Base-by-base conservation (phyloP, 1,140 invertebrate species). In the Megathymus violae region DNA sequence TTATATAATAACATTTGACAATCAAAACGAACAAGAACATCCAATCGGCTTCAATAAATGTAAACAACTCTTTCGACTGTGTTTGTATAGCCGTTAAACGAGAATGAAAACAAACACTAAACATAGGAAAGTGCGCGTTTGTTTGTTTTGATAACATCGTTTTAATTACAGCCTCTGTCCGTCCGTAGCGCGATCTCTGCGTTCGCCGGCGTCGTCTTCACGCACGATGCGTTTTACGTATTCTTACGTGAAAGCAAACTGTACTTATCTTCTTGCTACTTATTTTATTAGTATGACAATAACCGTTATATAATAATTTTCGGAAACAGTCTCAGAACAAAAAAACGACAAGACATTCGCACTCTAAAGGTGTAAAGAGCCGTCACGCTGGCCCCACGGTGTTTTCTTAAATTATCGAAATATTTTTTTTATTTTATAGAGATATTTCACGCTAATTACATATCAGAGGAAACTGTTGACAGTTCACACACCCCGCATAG, bases 141-240 rank as follows among this genome's bases (percentile, higher is more conserved):
- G 58, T 60, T 60, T 47, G 46, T 60, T 60, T 34, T 60, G 58
- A 38, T 47, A 62, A 62, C 19, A 48, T 48, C 51, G 38, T 10
- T 43, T 56, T 41, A 56, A 43, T n/a, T 31, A 25, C 13, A 36
- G 22, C 34, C 34, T 56, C 19, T 19, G 25, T 43, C 22, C 13
- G 19, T 14, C 25, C 19, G n/a, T 22, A 5, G 19, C 19, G 19
- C 19, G 3, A 13, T 16, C 0, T 14, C 11, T 7, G 22, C 46
- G n/a, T 13, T 31, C 46, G 13, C 27, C 17, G n/a, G 19, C 44
- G 22, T 22, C 34, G 31, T 19, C 50, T 34, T 41, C 38, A 43
- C 51, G 51, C 36, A 41, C 13, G 11, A 27, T 19, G 51, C 19
- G 6, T 41, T 52, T 25, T 54, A 43, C 22, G 36, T 22, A 25